Evolutionary conservation across 2,113 vertebrate genomes (phyloP).

Genomic region (Regulus satrapa): DNA sequence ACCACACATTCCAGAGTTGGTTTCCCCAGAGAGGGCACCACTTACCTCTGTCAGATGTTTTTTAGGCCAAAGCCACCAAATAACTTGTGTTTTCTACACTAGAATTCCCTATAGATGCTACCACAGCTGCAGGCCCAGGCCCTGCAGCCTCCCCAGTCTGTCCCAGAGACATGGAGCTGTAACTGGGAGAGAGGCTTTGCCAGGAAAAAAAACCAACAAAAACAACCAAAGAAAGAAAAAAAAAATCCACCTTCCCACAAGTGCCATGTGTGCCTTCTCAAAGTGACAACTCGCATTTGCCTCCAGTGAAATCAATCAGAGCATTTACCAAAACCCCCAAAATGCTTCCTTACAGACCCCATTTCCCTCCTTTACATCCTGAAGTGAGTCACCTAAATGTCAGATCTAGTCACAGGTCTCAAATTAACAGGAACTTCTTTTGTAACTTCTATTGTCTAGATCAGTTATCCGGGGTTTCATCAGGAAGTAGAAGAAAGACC

Average conservation of each 20-base stretch:
- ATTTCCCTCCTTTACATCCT: neutral
- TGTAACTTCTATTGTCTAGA: neutral
- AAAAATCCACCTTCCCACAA: neutral
- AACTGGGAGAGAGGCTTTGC: neutral
- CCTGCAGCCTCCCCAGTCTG: neutral
- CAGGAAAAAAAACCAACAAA: neutral
- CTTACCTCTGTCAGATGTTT: conserved; percentile 25
- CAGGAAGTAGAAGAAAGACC: neutral
- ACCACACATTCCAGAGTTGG: neutral
- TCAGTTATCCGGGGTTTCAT: neutral
- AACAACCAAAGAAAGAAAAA: rapidly evolving
- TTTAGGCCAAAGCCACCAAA: neutral
- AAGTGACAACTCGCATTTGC: neutral
- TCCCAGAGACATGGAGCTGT: neutral
- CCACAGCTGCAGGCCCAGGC: neutral
- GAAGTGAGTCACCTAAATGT: neutral
- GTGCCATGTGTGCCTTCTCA: neutral
- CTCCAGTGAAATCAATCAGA: neutral
- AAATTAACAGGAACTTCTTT: neutral
- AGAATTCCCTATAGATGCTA: neutral
- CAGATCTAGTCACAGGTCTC: neutral
- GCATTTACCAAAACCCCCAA: neutral
- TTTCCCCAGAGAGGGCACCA: neutral
- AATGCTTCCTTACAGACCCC: neutral
- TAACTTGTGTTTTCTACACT: neutral